Evolutionary conservation across 2,113 vertebrate genomes (phyloP), one percentile per base, ranked within the genome.

Genomic region (Polypterus senegalus): DNA sequence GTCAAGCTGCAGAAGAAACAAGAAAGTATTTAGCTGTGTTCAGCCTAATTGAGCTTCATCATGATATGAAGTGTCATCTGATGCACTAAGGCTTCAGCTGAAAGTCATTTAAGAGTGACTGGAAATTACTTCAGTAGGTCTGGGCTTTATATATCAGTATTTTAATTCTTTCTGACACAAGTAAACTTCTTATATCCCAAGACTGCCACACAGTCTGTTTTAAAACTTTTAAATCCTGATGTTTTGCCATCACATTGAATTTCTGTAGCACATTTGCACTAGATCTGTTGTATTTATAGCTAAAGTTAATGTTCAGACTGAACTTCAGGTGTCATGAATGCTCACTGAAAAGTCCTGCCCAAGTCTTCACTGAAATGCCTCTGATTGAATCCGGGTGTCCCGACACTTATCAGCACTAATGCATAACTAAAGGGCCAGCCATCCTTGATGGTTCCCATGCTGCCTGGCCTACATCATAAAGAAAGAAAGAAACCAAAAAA

Each of bases 191-290:
- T 8, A 59, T 67, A 57, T 51, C 65, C 52, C 9, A 52, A 49
- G 68, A 66, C 66, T 70, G 67, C 65, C 66, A 80, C 78, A 77
- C 63, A 71, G 70, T 80, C 74, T 81, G 76, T 77, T 79, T 76
- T 82, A 75, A 76, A 73, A 77, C 67, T 73, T 56, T 71, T 27
- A 27, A 27, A 27, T 27, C 27, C 27, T 27, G 27, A 27, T 27
- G 27, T 67, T 59, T 60, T 79, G 68, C 52, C 11, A 67, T 64
- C 59, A 46, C 60, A 67, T 64, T 66, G 63, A 63, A 59, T 70
- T 61, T 61, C 65, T 65, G 58, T 67, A 69, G 7, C 69, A 80
- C 71, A 77, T 81, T 27, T 67, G 54, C n/a, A 58, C 66, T 66
- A 70, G 61, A 62, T 54, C 59, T 58, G 51, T 10, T 52, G 51